Conservation (phyloP, 2,797 vertebrate genomes). For the Falco naumanni region DNA sequence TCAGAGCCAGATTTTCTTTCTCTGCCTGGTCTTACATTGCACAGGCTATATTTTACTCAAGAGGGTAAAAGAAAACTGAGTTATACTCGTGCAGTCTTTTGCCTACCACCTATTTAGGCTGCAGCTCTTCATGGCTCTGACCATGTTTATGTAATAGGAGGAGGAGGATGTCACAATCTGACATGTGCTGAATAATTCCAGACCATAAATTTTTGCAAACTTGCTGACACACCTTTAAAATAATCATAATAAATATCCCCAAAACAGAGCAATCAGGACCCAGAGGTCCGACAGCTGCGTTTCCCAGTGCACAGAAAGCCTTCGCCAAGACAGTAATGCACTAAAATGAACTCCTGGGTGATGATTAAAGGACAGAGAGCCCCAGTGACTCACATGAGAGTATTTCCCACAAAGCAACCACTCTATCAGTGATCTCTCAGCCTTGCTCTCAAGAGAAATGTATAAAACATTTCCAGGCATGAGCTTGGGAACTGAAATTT, state of each 20-base stretch:
- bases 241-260: not conserved
- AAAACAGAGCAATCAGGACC: not conserved
- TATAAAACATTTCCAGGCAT: not conserved
- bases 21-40: not conserved
- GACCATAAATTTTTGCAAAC: not conserved
- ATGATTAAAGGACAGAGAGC: not conserved
- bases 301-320: not conserved
- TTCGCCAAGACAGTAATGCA: not conserved
- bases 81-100: not conserved
- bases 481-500: not conserved
- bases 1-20: not conserved
- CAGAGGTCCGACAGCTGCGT: not conserved
- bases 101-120: not conserved
- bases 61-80: not conserved
- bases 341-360: not conserved
- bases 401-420: not conserved
- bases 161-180: not conserved
- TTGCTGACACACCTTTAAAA: slow-evolving; percentile 6
- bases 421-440: not conserved
- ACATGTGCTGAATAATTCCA: not conserved
- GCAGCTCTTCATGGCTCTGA: not conserved
- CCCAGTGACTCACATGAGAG: not conserved
- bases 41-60: not conserved
- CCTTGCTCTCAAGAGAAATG: not conserved
- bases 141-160: not conserved